Evolutionary conservation across 37 sponge, comb jelly and placozoan species (phyloP).

Genomic region (Agelas oroides): DNA sequence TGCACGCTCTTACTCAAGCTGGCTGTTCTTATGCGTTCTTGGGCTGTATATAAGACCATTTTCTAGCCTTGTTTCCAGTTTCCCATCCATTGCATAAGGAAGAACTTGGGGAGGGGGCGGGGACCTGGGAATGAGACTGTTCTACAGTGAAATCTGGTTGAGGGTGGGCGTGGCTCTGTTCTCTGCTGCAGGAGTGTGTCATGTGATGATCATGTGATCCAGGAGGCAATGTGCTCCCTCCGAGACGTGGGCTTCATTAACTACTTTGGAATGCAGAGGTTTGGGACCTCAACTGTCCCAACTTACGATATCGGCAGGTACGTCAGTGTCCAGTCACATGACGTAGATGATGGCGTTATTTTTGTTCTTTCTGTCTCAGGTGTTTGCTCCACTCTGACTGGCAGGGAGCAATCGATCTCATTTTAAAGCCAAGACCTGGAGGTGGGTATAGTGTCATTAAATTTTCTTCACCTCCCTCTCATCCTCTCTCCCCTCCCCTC

Average conservation of each 20-base stretch:
- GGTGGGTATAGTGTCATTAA: slow-evolving; percentile 31
- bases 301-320: slow-evolving; percentile 83
- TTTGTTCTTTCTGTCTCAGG: slow-evolving; percentile 25
- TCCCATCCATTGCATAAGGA: too few relatives aligned
- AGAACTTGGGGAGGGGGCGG: too few relatives aligned
- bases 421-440: slow-evolving; percentile 75
- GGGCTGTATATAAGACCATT: too few relatives aligned
- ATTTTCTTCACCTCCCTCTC: too few relatives aligned
- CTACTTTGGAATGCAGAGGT: slow-evolving; percentile 98
- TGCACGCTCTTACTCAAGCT: too few relatives aligned
- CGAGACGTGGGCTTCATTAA: slow-evolving; percentile 87
- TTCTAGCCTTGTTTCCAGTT: too few relatives aligned
- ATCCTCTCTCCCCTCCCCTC: neutral
- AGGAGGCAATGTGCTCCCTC: slow-evolving; percentile 60
- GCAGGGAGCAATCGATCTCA: slow-evolving; percentile 70
- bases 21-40: too few relatives aligned
- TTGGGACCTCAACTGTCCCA: slow-evolving; percentile 87
- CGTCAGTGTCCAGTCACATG: neutral
- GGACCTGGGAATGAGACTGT: too few relatives aligned
- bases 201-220: slow-evolving; percentile 42
- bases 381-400: slow-evolving; percentile 69
- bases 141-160: too few relatives aligned
- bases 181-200: slow-evolving; percentile 57
- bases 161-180: too few relatives aligned
- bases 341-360: neutral